Evolutionary conservation across 2,113 vertebrate species (phyloP).

Genomic region (Ophthalmolycus amberensis): DNA sequence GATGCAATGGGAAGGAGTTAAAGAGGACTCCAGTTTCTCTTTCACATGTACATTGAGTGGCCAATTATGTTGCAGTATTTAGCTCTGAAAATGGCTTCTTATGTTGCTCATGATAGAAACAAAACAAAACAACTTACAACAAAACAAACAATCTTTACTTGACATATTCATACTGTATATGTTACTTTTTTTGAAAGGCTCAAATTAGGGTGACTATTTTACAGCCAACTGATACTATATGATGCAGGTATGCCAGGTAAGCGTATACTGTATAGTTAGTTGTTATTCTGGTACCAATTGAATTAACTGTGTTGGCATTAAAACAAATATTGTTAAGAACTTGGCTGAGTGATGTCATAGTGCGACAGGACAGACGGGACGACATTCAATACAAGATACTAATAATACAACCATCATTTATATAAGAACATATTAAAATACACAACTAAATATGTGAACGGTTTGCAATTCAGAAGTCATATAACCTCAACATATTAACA

Average conservation of each 20-base stretch:
- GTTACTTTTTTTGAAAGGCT: neutral
- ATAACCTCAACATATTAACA: neutral
- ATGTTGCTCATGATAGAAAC: neutral
- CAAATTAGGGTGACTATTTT: neutral
- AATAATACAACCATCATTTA: neutral
- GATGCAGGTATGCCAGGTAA: neutral
- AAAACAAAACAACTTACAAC: neutral
- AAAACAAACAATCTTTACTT: neutral
- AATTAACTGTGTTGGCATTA: neutral
- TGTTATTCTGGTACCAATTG: neutral
- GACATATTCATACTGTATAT: neutral
- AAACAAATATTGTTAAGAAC: neutral
- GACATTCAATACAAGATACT: neutral
- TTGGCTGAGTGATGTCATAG: neutral
- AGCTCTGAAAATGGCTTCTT: neutral
- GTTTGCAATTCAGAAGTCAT: neutral
- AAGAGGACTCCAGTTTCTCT: neutral
- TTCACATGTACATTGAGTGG: neutral
- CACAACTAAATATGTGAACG: neutral
- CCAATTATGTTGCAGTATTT: neutral
- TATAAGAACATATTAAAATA: neutral
- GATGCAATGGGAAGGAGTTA: neutral
- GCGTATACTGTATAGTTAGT: neutral
- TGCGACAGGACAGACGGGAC: neutral
- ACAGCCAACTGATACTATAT: neutral